Evolutionary conservation across 2,888 invertebrate species (phyloP).

Genomic region (Lydus trimaculatus): DNA sequence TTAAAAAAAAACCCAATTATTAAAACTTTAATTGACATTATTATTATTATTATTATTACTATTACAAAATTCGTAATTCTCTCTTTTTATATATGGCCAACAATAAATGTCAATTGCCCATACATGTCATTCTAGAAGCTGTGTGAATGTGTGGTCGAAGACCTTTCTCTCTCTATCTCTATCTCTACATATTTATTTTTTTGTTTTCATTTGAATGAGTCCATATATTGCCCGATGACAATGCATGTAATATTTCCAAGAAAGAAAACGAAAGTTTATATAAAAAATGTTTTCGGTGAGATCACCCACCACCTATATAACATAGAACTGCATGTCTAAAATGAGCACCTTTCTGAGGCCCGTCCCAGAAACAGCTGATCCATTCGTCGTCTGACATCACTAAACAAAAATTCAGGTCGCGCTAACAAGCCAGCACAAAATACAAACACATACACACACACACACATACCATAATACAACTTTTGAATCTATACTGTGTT

Average conservation of each 20-base stretch:
- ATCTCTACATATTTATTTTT: background rate
- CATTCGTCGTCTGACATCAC: conserved; percentile 26
- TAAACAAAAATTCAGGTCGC: conserved; percentile 30
- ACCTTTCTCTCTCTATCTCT: background rate
- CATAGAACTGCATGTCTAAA: background rate
- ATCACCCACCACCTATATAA: conserved; percentile 13
- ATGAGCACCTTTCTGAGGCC: conserved; percentile 29
- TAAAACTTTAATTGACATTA: too few relatives aligned
- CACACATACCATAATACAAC: too few relatives aligned
- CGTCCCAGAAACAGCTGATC: conserved; percentile 33
- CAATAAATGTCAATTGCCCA: background rate
- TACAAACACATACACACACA: conserved; percentile 10
- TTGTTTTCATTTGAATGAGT: too few relatives aligned
- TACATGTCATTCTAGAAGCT: background rate
- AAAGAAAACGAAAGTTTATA: conserved; percentile 31
- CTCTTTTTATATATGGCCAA: background rate
- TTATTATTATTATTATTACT: too few relatives aligned
- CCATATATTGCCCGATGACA: too few relatives aligned
- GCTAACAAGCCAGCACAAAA: conserved; percentile 12
- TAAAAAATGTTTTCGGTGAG: conserved; percentile 23
- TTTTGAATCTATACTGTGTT: too few relatives aligned
- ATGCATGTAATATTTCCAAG: conserved; percentile 14
- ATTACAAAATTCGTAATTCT: background rate
- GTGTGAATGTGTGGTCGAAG: background rate
- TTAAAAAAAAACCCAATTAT: too few relatives aligned